Percentiles rank a stretch among this genome's conserved stretches.
These are phyloP conservation scores for Teleogryllus oceanicus DNA, from an alignment of 2,888 invertebrate species.

Conservation along the genomic window DNA sequence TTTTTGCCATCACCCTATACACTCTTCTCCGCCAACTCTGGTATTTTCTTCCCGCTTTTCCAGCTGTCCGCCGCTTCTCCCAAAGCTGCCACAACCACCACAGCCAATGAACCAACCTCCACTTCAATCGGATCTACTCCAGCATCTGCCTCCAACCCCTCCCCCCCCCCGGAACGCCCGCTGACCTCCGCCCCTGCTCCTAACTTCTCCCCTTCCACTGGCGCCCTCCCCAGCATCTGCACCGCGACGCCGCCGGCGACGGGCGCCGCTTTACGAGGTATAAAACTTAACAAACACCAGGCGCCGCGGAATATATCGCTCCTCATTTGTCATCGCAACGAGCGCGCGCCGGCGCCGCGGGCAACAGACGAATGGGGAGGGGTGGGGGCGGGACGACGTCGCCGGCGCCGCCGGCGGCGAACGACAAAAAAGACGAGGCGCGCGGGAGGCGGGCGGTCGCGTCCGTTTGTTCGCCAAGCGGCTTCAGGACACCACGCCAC, in stretches of 20 bases:
- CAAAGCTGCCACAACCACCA: no score
- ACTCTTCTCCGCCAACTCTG: no score
- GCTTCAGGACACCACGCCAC: background rate
- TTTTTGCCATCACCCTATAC: no score
- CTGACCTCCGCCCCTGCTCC: background rate
- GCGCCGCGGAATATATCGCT: background rate
- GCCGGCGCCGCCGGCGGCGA: background rate
- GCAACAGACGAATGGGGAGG: background rate
- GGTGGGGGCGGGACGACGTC: background rate
- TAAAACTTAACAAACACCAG: conserved; percentile 1
- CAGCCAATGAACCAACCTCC: no score
- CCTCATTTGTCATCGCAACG: background rate
- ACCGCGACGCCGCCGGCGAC: background rate
- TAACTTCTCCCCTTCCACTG: no score
- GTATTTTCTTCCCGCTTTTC: no score
- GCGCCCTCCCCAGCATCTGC: no score
- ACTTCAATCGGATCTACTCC: no score
- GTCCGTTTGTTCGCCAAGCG: background rate
- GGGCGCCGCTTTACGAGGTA: conserved; percentile 18
- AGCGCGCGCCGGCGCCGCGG: background rate
- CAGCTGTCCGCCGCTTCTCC: no score
- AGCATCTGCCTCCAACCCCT: no score
- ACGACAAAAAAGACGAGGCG: background rate
- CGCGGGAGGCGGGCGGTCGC: background rate
- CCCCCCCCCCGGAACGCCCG: no score